Percentiles rank a stretch among this genome's conserved stretches.
phyloP scores from a whole-genome alignment of 1,140 invertebrate species.

The Zaprionus kolodkinae region DNA sequence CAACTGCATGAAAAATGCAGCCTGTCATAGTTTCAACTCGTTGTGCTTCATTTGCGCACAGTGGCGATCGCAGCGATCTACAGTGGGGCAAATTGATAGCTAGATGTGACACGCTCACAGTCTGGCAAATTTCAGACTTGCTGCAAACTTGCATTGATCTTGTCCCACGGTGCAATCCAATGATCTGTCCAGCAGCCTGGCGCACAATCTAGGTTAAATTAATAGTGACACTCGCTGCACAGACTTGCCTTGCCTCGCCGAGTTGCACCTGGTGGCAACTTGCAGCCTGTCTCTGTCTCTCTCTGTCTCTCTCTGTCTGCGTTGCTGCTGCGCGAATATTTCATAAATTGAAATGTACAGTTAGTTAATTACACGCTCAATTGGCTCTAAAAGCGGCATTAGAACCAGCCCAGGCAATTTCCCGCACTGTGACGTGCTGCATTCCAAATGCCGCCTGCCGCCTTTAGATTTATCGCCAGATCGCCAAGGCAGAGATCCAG shows the following conservation, averaged over 20 bases:
- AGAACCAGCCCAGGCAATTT: constrained; percentile 48
- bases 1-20: constrained; percentile 53
- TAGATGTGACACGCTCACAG: too few relatives aligned
- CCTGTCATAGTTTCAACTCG: constrained; percentile 62
- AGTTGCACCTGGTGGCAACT: constrained; percentile 62
- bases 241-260: constrained; percentile 13
- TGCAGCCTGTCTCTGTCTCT: constrained; percentile 10
- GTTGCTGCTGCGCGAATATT: constrained; percentile 58
- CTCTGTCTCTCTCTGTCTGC: constrained; percentile 14
- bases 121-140: too few relatives aligned
- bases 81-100: not conserved
- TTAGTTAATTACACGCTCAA: constrained; percentile 81
- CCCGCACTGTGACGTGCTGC: constrained; percentile 20
- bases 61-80: constrained; percentile 13
- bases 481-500: constrained; percentile 14
- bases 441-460: constrained; percentile 49
- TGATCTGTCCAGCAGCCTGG: not conserved
- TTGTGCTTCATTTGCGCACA: constrained; percentile 38
- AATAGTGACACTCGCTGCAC: constrained; percentile 72
- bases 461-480: constrained; percentile 71
- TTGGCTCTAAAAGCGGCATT: constrained; percentile 72
- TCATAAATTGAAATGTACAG: constrained; percentile 81
- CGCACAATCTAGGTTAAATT: constrained; percentile 75
- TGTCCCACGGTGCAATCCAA: not conserved
- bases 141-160: not conserved